phyloP scores from a whole-genome alignment of 2,888 invertebrate genomes.

The Drosophila peninsularis region DNA sequence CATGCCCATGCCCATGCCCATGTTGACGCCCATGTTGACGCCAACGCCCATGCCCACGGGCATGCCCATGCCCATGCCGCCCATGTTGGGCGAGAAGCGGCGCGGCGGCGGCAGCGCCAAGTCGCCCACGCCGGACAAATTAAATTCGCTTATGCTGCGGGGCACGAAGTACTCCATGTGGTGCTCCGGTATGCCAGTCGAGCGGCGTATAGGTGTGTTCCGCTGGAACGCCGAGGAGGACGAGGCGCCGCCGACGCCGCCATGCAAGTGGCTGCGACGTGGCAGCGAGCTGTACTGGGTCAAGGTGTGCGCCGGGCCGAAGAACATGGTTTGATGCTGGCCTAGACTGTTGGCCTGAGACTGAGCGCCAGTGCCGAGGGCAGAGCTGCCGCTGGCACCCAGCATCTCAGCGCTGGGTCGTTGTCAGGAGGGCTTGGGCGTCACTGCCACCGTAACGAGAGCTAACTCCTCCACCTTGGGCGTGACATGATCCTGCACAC shows the following conservation, averaged over 20 bases:
- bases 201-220: conserved; percentile 88
- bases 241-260: conserved; percentile 25
- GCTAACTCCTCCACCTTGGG: conserved; percentile 86
- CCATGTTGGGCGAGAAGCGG: conserved; percentile 82
- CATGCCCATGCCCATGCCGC: conserved; percentile 59
- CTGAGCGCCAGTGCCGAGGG: conserved; percentile 24
- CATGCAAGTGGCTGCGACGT: conserved; percentile 81
- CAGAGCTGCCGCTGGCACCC: conserved; percentile 63
- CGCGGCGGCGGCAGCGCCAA: conserved; percentile 85
- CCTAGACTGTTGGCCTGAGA: conserved; percentile 64
- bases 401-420: conserved; percentile 84
- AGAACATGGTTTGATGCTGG: conserved; percentile 83
- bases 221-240: conserved; percentile 86
- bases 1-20: conserved; percentile 62
- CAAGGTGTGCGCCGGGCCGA: conserved; percentile 84
- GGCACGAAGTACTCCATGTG: conserved; percentile 93
- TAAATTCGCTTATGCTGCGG: conserved; percentile 93
- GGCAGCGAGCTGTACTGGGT: conserved; percentile 87
- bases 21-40: conserved; percentile 78
- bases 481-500: conserved; percentile 83
- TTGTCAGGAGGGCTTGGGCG: conserved; percentile 87
- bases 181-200: conserved; percentile 87
- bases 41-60: conserved; percentile 55
- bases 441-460: conserved; percentile 86
- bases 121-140: conserved; percentile 89